Evolutionary conservation across 2,113 vertebrate genomes (phyloP).

Genomic region (Sitta europaea): DNA sequence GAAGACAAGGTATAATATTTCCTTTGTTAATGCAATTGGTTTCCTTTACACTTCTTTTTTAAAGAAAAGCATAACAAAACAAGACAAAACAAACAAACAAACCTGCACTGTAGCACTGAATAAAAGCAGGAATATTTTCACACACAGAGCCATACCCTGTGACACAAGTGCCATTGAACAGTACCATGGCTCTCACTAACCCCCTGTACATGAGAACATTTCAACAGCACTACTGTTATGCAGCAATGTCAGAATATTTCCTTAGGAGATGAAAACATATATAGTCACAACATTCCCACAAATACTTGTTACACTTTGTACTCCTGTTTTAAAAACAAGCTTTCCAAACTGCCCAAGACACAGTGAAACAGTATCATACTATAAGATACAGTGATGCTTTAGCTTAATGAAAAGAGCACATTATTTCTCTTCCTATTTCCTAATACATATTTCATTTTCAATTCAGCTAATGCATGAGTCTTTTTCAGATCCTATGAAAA

Average conservation of each 20-base stretch:
- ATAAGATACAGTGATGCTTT: not conserved
- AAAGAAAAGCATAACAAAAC: not conserved
- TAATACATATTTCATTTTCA: not conserved
- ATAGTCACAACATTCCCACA: not conserved
- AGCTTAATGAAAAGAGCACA: not conserved
- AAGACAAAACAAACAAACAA: not conserved
- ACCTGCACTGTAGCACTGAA: not conserved
- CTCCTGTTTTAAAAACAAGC: not conserved
- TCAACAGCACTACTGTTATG: not conserved
- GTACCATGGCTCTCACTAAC: not conserved
- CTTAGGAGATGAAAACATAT: not conserved
- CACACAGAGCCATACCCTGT: not conserved
- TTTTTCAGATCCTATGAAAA: not conserved
- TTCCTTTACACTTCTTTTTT: not conserved
- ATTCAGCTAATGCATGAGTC: not conserved
- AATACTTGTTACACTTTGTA: not conserved
- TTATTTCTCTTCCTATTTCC: not conserved
- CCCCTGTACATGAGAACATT: not conserved
- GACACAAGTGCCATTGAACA: not conserved
- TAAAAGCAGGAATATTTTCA: not conserved
- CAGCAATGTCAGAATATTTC: not conserved
- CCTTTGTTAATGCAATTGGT: not conserved
- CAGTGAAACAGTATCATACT: not conserved
- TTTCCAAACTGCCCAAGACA: not conserved
- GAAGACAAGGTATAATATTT: not conserved